phyloP scores from a whole-genome alignment of 2,113 vertebrate species.

The Ophthalmotilapia sp. region DNA sequence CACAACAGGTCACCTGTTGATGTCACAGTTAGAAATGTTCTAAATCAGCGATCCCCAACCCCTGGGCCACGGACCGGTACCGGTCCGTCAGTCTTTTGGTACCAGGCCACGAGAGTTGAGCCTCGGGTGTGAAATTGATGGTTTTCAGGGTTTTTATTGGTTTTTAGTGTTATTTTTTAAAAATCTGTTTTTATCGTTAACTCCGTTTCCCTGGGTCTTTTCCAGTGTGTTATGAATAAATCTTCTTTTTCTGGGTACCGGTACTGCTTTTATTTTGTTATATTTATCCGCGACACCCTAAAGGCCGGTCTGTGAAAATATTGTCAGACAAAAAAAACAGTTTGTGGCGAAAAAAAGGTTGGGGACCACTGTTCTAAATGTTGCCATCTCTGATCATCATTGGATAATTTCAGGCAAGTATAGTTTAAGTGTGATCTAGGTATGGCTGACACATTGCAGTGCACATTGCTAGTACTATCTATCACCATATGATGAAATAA shows the following conservation, averaged over 20 bases:
- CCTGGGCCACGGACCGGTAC: fast-evolving
- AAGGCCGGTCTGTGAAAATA: fast-evolving
- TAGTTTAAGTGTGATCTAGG: not conserved
- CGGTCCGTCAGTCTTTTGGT: not conserved
- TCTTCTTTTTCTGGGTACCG: not conserved
- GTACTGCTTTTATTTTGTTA: not conserved
- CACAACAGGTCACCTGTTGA: not conserved
- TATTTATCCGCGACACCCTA: not conserved
- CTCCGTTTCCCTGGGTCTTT: not conserved
- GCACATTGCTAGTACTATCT: not conserved
- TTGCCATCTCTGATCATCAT: not conserved
- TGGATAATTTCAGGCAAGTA: not conserved
- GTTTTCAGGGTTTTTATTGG: not conserved
- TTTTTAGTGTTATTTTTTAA: fast-evolving
- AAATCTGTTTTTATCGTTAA: not conserved
- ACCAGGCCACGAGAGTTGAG: not conserved
- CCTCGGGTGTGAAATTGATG: not conserved
- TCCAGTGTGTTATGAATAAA: not conserved
- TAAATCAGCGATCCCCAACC: not conserved
- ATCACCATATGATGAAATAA: not conserved
- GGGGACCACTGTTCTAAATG: not conserved
- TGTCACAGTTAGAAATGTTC: not conserved
- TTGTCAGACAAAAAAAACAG: not conserved
- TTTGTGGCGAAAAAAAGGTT: not conserved
- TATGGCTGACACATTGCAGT: not conserved